Conservation (phyloP, 2,888 invertebrate species). For the Euzetes globulus region DNA sequence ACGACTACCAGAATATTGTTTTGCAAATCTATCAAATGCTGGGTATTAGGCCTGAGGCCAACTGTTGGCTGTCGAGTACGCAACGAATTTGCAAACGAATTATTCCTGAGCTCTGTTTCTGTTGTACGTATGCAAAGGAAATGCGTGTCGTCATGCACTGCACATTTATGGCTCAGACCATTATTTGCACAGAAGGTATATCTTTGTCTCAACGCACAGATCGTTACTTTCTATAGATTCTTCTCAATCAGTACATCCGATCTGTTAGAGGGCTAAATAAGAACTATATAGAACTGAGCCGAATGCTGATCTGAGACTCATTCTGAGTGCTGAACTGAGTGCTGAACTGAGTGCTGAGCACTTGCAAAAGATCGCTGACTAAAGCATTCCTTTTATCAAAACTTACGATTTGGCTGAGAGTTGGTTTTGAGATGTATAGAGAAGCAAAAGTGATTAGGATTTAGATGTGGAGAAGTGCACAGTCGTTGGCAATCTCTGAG, state of each 20-base stretch:
- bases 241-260: constrained; percentile 24
- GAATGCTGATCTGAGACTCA: no score
- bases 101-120: not conserved
- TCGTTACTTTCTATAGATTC: not conserved
- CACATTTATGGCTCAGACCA: not conserved
- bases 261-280: constrained; percentile 9
- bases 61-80: constrained; percentile 2
- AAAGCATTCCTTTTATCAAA: constrained; percentile 2
- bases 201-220: not conserved
- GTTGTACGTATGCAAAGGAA: not conserved
- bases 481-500: not conserved
- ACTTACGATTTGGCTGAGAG: not conserved
- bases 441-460: not conserved
- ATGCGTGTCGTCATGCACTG: constrained; percentile 16
- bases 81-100: not conserved
- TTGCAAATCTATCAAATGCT: not conserved
- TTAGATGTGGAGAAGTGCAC: not conserved
- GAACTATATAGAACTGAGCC: constrained; percentile 19
- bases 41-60: not conserved
- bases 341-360: no score
- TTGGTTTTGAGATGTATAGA: not conserved
- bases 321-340: no score
- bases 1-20: not conserved
- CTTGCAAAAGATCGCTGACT: not conserved
- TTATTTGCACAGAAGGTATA: not conserved